phyloP scores from a whole-genome alignment of 2,797 vertebrate genomes.

The Ptychobarbus kaznakovi region DNA sequence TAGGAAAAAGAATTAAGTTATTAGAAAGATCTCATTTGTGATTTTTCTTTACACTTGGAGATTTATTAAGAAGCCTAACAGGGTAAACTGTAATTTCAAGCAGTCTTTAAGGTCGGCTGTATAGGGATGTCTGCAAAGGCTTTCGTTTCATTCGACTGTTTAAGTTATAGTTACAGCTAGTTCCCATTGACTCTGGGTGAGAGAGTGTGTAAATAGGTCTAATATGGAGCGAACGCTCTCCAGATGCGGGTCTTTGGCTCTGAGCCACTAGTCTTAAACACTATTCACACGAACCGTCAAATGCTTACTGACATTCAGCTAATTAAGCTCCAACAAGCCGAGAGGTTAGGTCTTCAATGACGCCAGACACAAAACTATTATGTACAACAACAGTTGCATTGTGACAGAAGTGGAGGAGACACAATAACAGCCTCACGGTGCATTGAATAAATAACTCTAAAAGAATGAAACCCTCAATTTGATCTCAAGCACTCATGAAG shows the following conservation, averaged over 20 bases:
- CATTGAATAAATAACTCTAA: slow-evolving; percentile 18
- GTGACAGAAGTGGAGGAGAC: slow-evolving; percentile 1
- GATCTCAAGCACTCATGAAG: not conserved
- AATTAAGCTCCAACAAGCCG: slow-evolving; percentile 75
- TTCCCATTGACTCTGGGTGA: slow-evolving; percentile 62
- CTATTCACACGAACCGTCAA: slow-evolving; percentile 75
- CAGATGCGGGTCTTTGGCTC: slow-evolving; percentile 64
- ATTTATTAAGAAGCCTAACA: slow-evolving; percentile 9
- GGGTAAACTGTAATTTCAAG: not conserved
- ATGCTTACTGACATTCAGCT: slow-evolving; percentile 73
- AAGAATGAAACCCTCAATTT: slow-evolving; percentile 21
- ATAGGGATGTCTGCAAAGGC: slow-evolving; percentile 4
- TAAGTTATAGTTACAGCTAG: slow-evolving; percentile 63
- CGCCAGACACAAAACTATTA: slow-evolving; percentile 64
- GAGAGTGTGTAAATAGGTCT: slow-evolving; percentile 69
- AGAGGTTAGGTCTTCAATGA: slow-evolving; percentile 62
- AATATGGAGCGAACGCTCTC: slow-evolving; percentile 73
- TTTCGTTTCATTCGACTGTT: slow-evolving; percentile 55
- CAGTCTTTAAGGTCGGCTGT: slow-evolving; percentile 13
- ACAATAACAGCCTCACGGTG: not conserved
- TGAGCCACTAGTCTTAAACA: slow-evolving; percentile 68
- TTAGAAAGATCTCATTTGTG: not conserved
- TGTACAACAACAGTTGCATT: slow-evolving; percentile 8
- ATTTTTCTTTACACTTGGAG: not conserved
- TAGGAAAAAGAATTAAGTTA: not conserved